Evolutionary conservation across 2,888 invertebrate genomes (phyloP).

Genomic region (Cerceris ruficornis): DNA sequence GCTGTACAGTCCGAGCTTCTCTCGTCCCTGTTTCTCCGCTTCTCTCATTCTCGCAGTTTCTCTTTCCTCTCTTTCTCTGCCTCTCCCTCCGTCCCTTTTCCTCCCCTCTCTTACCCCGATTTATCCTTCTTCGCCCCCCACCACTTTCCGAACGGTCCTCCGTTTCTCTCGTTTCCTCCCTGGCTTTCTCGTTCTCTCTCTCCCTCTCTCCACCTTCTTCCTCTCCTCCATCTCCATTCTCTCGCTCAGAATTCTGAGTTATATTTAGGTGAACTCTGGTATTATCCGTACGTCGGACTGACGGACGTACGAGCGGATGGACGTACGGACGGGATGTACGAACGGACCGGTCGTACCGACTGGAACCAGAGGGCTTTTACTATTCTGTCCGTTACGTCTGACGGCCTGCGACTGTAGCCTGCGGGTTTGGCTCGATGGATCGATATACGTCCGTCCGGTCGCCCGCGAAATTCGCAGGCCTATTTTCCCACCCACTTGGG

Average conservation of each 20-base stretch:
- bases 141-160: background rate
- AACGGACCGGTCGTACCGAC: constrained; percentile 61
- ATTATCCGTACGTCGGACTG: constrained; percentile 72
- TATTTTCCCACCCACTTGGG: constrained; percentile 20
- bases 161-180: background rate
- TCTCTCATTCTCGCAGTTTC: constrained; percentile 16
- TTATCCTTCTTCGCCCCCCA: background rate
- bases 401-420: constrained; percentile 66
- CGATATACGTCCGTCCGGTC: constrained; percentile 61
- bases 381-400: constrained; percentile 71
- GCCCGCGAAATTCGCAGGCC: constrained; percentile 46
- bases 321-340: constrained; percentile 63
- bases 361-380: constrained; percentile 67
- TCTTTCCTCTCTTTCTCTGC: constrained; percentile 5
- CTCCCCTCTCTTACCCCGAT: background rate
- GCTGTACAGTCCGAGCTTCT: constrained; percentile 19
- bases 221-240: constrained; percentile 11
- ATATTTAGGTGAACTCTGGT: constrained; percentile 76
- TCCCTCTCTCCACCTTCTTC: background rate
- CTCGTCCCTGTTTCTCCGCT: constrained; percentile 8
- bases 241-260: constrained; percentile 57
- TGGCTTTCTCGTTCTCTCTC: background rate
- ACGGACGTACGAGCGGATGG: constrained; percentile 66
- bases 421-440: constrained; percentile 63
- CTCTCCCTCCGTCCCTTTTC: constrained; percentile 1